phyloP scores from a whole-genome alignment of 2,888 invertebrate genomes.

The Stenolophus ochropezus region DNA sequence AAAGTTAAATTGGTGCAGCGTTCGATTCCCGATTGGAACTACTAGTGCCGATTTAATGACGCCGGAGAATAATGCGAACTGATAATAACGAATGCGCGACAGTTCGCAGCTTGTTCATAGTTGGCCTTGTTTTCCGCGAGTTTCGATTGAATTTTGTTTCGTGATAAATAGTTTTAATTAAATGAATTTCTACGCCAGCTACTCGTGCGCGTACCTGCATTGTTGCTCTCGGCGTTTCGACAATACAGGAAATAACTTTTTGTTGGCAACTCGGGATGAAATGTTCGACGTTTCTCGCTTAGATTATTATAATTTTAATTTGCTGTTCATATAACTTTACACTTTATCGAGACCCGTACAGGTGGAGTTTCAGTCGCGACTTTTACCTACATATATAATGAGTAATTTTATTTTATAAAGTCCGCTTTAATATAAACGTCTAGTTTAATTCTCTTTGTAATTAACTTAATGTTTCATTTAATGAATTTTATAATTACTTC shows the following conservation, averaged over 20 bases:
- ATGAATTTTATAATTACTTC: background rate
- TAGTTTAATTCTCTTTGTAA: background rate
- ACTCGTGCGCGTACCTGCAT: background rate
- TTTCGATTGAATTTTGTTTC: conserved; percentile 54
- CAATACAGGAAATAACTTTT: conserved; percentile 30
- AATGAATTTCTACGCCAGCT: conserved; percentile 36
- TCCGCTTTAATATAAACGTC: background rate
- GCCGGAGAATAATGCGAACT: conserved; percentile 42
- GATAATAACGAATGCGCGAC: conserved; percentile 47
- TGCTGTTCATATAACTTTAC: conserved; percentile 1
- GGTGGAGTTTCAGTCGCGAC: background rate
- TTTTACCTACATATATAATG: background rate
- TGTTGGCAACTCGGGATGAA: background rate
- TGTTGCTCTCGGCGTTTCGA: background rate
- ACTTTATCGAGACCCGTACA: background rate
- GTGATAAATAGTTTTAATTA: conserved; percentile 57
- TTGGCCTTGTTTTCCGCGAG: conserved; percentile 36
- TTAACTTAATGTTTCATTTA: background rate
- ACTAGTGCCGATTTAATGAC: conserved; percentile 21
- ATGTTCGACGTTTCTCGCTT: conserved; percentile 15
- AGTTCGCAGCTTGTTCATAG: conserved; percentile 43
- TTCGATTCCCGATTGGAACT: conserved; percentile 46
- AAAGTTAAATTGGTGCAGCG: conserved; percentile 50
- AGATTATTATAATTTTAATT: conserved; percentile 22
- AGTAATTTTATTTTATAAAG: background rate